Evolutionary conservation across 2,888 invertebrate species (phyloP), one percentile per base, ranked within the genome.

Genomic region (Clepsis dumicolana): DNA sequence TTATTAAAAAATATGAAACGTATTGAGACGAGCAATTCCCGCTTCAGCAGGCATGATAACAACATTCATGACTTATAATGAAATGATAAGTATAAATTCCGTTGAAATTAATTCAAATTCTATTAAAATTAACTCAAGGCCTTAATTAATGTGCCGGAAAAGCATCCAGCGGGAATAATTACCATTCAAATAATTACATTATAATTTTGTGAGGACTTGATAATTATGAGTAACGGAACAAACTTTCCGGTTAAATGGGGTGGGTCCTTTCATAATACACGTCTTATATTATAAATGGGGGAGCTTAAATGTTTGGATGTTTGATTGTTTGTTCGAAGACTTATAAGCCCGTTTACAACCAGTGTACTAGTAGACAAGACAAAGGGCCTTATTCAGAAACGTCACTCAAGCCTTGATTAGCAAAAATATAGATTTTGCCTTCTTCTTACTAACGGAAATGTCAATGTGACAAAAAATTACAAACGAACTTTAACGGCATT

Each of bases 81-180:
- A 27, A 38, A 67, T 48, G 35, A 56, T 57, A 67, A 38, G 27
- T 21, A 57, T 41, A 48, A 38, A 67, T 38, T 62, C 66, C 38
- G 25, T 67, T 38, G 18, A 50, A 62, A 50, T 62, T 67, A 48
- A 62, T 67, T 56, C 50, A 32, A 44, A 56, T 67, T 62, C 56
- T 52, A 67, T 67, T 63, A 63, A 67, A 63, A 57, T 63, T 56
- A 50, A 63, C 62, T 52, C 21, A 56, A 57, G 35, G 29, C 32
- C 38, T 27, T 67, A 66, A 67, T 67, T 27, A 67, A 67, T 63
- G 62, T 56, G n/a, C 67, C 62, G 67, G 56, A 41, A 59, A 56
- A 63, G 56, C 66, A 62, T 56, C 29, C 61, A 12, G 41, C 24
- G 48, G 61, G 62, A 56, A 63, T 63, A 67, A 63, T 67, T 57